These are phyloP conservation scores for Telmatochromis bifrenatus DNA, from an alignment of 2,113 vertebrate genomes.

Conservation along the genomic window DNA sequence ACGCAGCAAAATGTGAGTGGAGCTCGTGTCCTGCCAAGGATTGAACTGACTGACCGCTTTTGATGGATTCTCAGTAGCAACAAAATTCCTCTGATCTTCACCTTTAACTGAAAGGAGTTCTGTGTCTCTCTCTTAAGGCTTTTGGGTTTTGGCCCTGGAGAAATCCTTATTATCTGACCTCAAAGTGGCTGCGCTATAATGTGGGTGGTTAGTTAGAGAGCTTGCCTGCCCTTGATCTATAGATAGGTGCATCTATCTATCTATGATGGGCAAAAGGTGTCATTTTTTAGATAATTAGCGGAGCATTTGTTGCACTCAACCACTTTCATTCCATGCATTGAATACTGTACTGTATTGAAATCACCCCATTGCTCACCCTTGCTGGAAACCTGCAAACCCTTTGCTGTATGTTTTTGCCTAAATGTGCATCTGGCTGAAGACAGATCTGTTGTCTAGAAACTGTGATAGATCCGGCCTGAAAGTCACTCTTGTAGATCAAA, in stretches of 20 bases:
- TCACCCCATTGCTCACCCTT: background rate
- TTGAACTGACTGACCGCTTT: background rate
- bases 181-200: slow-evolving; percentile 64
- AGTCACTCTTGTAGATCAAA: background rate
- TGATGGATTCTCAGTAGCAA: background rate
- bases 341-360: background rate
- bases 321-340: background rate
- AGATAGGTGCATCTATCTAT: slow-evolving; percentile 53
- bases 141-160: slow-evolving; percentile 46
- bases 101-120: background rate
- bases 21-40: background rate
- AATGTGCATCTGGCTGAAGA: background rate
- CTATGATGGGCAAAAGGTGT: slow-evolving; percentile 34
- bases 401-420: background rate
- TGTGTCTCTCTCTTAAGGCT: slow-evolving; percentile 48
- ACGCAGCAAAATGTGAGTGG: slow-evolving; percentile 65
- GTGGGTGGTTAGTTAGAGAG: slow-evolving; percentile 50
- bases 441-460: background rate
- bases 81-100: background rate
- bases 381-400: background rate
- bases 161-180: slow-evolving; percentile 60
- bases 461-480: fast-evolving
- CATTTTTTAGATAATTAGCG: background rate
- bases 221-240: slow-evolving; percentile 12
- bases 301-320: background rate